Evolutionary conservation across 2,888 invertebrate genomes (phyloP).

Genomic region (Dichetophora obliterata): DNA sequence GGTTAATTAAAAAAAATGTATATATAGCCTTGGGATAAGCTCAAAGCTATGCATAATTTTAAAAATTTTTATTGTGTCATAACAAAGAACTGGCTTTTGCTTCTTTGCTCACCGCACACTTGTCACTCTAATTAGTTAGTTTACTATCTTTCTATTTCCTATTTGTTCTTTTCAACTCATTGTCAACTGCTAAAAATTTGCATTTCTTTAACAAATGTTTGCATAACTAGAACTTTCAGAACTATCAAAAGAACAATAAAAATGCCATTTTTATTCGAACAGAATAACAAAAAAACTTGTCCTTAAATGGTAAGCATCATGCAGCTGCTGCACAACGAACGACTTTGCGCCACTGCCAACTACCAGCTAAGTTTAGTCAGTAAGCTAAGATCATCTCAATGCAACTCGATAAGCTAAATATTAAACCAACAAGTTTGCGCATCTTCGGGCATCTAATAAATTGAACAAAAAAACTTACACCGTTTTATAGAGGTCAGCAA

Average conservation of each 20-base stretch:
- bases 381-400: background rate
- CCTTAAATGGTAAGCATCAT: constrained; percentile 27
- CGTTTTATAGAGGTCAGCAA: background rate
- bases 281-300: background rate
- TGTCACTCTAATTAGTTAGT: too few species aligned
- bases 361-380: background rate
- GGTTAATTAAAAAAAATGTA: too few species aligned
- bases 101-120: too few species aligned
- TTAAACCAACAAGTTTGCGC: background rate
- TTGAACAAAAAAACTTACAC: constrained; percentile 8
- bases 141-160: too few species aligned
- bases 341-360: constrained; percentile 1
- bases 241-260: constrained; percentile 4
- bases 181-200: too few species aligned
- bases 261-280: background rate
- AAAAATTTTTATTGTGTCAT: too few species aligned
- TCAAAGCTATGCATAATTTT: too few species aligned
- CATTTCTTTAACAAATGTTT: too few species aligned
- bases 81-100: too few species aligned
- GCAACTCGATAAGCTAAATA: background rate
- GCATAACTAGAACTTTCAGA: too few species aligned
- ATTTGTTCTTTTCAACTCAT: too few species aligned
- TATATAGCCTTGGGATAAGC: too few species aligned
- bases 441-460: constrained; percentile 8
- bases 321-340: constrained; percentile 24